These are phyloP conservation scores for Dorcus hopei DNA, from an alignment of 2,888 invertebrate species.

Conservation along the genomic window DNA sequence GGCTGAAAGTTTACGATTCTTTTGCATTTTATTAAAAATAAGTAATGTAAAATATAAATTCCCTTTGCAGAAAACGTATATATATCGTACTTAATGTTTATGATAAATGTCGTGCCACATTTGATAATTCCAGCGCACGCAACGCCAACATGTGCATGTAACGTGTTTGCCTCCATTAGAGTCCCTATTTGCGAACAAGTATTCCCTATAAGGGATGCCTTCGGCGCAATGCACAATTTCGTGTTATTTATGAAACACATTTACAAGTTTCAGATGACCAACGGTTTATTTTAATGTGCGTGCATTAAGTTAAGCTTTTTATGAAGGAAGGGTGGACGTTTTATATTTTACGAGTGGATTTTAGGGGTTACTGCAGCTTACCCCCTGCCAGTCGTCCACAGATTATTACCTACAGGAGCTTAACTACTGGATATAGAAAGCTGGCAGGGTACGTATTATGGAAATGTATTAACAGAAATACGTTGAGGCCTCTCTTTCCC, in stretches of 20 bases:
- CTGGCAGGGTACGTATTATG: not conserved
- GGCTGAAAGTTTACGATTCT: too few species aligned
- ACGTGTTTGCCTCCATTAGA: too few species aligned
- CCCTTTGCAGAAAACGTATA: too few species aligned
- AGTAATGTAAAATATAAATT: too few species aligned
- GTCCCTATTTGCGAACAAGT: too few species aligned
- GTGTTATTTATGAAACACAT: constrained; percentile 6
- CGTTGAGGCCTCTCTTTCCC: not conserved
- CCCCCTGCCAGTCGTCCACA: constrained; percentile 22
- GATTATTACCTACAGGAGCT: constrained; percentile 21
- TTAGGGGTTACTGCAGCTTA: constrained; percentile 19
- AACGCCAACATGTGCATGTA: too few species aligned
- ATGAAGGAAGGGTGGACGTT: constrained; percentile 29
- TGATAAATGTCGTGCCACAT: too few species aligned
- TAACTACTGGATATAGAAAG: not conserved
- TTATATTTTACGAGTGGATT: constrained; percentile 28
- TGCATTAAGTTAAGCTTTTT: constrained; percentile 26
- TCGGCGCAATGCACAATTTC: constrained; percentile 1
- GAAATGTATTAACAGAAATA: constrained; percentile 13
- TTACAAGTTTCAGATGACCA: constrained; percentile 22
- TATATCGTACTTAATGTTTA: too few species aligned
- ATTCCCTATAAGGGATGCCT: not conserved
- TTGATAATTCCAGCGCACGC: too few species aligned
- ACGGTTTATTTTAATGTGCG: constrained; percentile 29
- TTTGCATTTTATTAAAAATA: too few species aligned